Percentiles rank a stretch among this genome's conserved stretches.
These are phyloP conservation scores for Cydia pomonella DNA, from an alignment of 1,140 invertebrate genomes.

Conservation along the genomic window DNA sequence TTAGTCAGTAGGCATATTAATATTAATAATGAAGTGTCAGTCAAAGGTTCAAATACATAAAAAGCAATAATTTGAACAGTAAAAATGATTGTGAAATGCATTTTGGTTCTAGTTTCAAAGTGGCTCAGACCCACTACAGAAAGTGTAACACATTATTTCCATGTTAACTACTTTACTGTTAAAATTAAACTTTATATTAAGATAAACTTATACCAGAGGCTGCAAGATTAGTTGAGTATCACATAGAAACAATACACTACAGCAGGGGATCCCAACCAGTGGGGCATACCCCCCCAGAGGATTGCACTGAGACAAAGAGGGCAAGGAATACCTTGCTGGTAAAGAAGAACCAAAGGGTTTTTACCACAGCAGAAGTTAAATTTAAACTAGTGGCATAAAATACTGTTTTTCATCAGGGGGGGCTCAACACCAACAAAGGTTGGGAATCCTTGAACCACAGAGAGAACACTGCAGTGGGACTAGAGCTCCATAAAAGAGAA, in stretches of 20 bases:
- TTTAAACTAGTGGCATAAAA: not conserved
- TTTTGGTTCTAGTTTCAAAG: not conserved
- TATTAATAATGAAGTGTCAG: conserved; percentile 22
- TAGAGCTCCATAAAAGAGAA: conserved; percentile 51
- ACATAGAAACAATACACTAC: conserved; percentile 30
- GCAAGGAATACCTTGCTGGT: not conserved
- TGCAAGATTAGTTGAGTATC: conserved; percentile 25
- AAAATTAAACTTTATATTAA: conserved; percentile 25
- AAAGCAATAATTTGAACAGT: conserved; percentile 19
- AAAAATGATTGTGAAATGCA: conserved; percentile 24
- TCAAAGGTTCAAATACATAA: conserved; percentile 25
- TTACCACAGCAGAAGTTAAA: not conserved
- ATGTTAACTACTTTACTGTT: conserved; percentile 17
- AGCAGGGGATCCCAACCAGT: not conserved
- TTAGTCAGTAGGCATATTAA: conserved; percentile 25
- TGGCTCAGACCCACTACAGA: conserved; percentile 15
- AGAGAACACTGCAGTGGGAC: conserved; percentile 53
- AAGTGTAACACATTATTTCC: conserved; percentile 24
- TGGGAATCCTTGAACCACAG: conserved; percentile 42
- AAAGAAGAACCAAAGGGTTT: not conserved
- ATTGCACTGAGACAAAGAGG: not conserved
- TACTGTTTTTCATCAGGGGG: not conserved
- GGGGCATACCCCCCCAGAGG: not conserved
- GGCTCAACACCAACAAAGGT: not conserved
- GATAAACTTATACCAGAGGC: not conserved